Percentiles rank a stretch among this genome's conserved stretches.
Conservation (phyloP, 1,140 invertebrate species). For the Saxidomus purpurata region DNA sequence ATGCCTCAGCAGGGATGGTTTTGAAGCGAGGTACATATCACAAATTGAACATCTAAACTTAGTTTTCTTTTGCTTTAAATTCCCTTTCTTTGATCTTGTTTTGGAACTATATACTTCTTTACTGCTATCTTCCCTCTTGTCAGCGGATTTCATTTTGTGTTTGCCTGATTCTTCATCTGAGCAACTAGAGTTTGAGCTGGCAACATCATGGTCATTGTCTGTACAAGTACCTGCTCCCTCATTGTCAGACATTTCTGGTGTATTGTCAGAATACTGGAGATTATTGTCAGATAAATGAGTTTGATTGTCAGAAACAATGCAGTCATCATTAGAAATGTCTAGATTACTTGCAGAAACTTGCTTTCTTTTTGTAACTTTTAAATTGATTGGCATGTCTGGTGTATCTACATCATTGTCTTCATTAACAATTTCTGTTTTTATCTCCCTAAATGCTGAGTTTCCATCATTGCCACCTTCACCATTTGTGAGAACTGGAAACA, state of each 20-base stretch:
- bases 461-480: not conserved
- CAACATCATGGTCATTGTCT: not conserved
- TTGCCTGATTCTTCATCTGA: not conserved
- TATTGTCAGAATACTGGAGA: not conserved
- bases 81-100: not conserved
- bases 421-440: conserved; percentile 5
- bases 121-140: not conserved
- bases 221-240: not conserved
- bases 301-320: not conserved
- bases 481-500: not conserved
- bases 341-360: not conserved
- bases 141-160: not conserved
- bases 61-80: not conserved
- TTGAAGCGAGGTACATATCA: not conserved
- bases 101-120: not conserved
- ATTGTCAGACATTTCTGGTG: not conserved
- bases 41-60: not conserved
- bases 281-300: not conserved
- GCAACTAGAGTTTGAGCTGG: not conserved
- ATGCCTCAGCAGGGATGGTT: not conserved
- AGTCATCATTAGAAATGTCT: not conserved
- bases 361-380: not conserved
- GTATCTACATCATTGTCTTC: not conserved
- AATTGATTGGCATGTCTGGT: not conserved
- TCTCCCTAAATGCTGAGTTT: not conserved